phyloP scores from a whole-genome alignment of 2,113 vertebrate species.

The Megaceryle maxima region DNA sequence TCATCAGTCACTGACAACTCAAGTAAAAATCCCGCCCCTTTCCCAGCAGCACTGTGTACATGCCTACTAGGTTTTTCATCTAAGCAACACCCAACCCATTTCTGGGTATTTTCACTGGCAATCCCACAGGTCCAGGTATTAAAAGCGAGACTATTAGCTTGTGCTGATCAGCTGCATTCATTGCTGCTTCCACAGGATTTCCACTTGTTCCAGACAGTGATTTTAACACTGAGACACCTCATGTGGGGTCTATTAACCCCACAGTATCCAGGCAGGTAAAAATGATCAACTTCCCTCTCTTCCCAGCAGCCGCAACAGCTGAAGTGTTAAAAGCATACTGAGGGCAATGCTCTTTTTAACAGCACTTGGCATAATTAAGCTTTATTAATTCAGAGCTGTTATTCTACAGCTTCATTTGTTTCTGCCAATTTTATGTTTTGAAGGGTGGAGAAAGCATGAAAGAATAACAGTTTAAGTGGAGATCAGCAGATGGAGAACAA shows the following conservation, averaged over 20 bases:
- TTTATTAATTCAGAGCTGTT: conserved; percentile 56
- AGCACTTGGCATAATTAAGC: conserved; percentile 44
- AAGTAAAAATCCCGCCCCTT: not conserved
- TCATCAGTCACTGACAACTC: not conserved
- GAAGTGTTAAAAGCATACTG: not conserved
- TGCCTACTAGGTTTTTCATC: not conserved
- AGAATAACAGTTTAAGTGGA: conserved; percentile 19
- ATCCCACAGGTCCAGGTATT: not conserved
- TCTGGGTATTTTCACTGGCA: not conserved
- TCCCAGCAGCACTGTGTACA: not conserved
- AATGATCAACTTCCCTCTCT: not conserved
- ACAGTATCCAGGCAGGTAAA: not conserved
- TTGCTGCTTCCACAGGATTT: not conserved
- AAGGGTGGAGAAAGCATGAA: conserved; percentile 34
- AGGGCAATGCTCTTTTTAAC: conserved; percentile 49
- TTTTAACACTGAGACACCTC: not conserved
- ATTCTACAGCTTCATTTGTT: conserved; percentile 61
- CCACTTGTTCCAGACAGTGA: not conserved
- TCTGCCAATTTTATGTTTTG: conserved; percentile 47
- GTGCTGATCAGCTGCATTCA: not conserved
- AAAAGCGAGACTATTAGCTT: not conserved
- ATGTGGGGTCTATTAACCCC: not conserved
- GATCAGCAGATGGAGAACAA: conserved; percentile 44
- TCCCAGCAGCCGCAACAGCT: not conserved
- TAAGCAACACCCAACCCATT: not conserved